Conservation (phyloP, 30 jellyfish, hydroid and myxozoan species). For the Aurelia sp. region DNA sequence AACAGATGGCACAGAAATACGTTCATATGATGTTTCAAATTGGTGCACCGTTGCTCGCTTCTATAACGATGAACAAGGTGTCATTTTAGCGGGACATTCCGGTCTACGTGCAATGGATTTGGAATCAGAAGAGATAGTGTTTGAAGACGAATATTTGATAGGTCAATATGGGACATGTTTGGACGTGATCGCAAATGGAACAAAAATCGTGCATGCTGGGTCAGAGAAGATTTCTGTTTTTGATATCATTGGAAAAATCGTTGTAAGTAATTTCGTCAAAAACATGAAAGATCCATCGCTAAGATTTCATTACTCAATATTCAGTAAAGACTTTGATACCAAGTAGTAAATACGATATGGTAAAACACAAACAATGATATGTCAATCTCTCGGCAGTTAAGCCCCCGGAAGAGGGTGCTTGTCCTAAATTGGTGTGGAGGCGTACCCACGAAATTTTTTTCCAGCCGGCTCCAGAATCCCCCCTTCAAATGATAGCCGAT, state of each 20-base stretch:
- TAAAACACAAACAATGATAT: no score
- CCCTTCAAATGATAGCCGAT: no score
- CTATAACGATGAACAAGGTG: slow-evolving; percentile 56
- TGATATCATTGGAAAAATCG: slow-evolving; percentile 36
- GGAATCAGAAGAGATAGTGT: slow-evolving; percentile 75
- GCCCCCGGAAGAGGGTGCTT: no score
- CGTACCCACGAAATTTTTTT: no score
- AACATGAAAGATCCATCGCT: no score
- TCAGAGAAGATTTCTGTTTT: slow-evolving; percentile 56
- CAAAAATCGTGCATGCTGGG: slow-evolving; percentile 61
- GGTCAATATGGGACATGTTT: slow-evolving; percentile 69
- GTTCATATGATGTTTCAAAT: slow-evolving; percentile 41
- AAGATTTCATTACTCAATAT: no score
- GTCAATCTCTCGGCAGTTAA: no score
- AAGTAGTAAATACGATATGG: no score
- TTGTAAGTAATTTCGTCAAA: slow-evolving; percentile 46
- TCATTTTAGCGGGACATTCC: slow-evolving; percentile 49
- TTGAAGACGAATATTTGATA: slow-evolving; percentile 37
- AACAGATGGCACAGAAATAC: slow-evolving; percentile 58
- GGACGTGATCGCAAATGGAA: slow-evolving; percentile 56
- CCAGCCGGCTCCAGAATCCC: no score
- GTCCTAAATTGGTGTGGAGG: no score
- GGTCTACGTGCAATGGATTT: slow-evolving; percentile 58
- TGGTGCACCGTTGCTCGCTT: slow-evolving; percentile 10
- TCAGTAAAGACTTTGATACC: no score